Evolutionary conservation across 2,797 vertebrate genomes (phyloP), one percentile per base, ranked within the genome.

Genomic region (Nannoperca obscura): DNA sequence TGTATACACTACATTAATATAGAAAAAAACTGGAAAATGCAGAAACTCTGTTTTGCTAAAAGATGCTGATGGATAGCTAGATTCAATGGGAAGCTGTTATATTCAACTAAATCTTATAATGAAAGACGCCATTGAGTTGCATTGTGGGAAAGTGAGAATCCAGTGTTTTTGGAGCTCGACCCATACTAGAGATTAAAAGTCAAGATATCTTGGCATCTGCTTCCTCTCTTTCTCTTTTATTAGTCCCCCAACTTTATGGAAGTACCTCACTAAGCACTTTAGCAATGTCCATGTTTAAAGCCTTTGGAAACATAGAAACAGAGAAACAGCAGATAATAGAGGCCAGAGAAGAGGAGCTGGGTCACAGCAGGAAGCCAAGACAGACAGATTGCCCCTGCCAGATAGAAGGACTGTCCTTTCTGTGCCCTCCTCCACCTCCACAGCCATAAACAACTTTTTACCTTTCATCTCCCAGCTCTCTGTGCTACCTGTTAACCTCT

Each of bases 401-500:
- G 74, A 88, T 67, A 87, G 81, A 83, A 54, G 55, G 10, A 57
- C 74, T 86, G 80, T 59, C 80, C 83, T 83, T 27, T 78, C 64
- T 44, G 52, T 85, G 78, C 84, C 86, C 80, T 81, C 74, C 42
- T 58, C 71, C 32, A 32, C 32, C 49, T 52, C 61, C 36, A 15
- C 66, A 60, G 53, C 78, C 85, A 84, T 92, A 93, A 91, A 93
- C 80, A 82, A 68, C 70, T 19, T 60, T 77, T 49, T 80, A 84
- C 75, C 89, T 92, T 93, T 92, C 82, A 91, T 89, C 90, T 81
- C 34, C 6, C 27, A 11, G 34, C 15, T 44, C 72, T 84, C 57
- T 42, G 60, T 55, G 68, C 83, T 92, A 92, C 91, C 90, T 92
- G 90, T 90, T 91, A 86, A 89, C 82, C 89, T 54, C 78, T 62